phyloP scores from a whole-genome alignment of 23 tunicate genomes.

The Botrylloides violaceus region DNA sequence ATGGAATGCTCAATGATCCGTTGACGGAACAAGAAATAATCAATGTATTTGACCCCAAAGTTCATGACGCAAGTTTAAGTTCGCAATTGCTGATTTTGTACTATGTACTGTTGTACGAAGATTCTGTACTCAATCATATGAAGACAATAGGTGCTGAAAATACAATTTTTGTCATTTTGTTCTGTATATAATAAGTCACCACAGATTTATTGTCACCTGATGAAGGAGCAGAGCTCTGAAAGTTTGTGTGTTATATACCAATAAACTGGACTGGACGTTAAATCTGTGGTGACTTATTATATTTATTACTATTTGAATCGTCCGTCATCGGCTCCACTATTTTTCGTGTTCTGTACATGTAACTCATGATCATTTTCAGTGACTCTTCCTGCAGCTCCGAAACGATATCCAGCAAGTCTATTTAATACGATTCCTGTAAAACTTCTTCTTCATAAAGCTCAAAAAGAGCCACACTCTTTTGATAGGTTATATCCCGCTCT shows the following conservation, averaged over 20 bases:
- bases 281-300: too few species aligned
- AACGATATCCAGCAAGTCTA: constrained; percentile 40
- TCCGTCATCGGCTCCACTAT: too few species aligned
- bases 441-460: constrained; percentile 59
- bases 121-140: constrained; percentile 58
- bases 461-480: constrained; percentile 52
- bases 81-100: constrained; percentile 70
- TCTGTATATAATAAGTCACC: too few species aligned
- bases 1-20: constrained; percentile 69
- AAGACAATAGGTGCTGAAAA: constrained; percentile 31
- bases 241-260: too few species aligned
- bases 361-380: constrained; percentile 5
- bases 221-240: too few species aligned
- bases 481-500: constrained; percentile 82
- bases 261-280: too few species aligned
- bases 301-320: too few species aligned
- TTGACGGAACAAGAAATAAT: constrained; percentile 50
- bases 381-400: constrained; percentile 43
- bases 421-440: constrained; percentile 78
- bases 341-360: neutral
- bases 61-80: constrained; percentile 30
- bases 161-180: neutral
- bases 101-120: constrained; percentile 85
- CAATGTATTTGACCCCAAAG: constrained; percentile 28
- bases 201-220: too few species aligned